Evolutionary conservation across 2,888 invertebrate genomes (phyloP).

Genomic region (Nectonema munidae): DNA sequence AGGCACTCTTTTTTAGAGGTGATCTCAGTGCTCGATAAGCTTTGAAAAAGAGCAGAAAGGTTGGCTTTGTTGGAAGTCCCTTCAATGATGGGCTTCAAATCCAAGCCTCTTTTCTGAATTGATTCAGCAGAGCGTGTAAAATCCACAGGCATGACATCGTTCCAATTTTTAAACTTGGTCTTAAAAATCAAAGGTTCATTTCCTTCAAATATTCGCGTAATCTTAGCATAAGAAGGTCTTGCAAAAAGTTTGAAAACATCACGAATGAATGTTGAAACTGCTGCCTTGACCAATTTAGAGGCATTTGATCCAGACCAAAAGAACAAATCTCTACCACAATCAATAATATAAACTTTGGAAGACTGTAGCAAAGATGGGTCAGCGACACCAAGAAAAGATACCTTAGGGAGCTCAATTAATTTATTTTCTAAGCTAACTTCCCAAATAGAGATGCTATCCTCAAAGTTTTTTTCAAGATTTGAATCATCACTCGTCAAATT

Average conservation of each 20-base stretch:
- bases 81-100: too few species aligned
- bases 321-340: slow-evolving; percentile 36
- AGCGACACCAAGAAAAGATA: too few species aligned
- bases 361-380: slow-evolving; percentile 48
- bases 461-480: too few species aligned
- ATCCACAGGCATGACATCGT: slow-evolving; percentile 91
- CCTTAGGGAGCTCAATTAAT: too few species aligned
- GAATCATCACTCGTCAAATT: too few species aligned
- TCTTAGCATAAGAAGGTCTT: slow-evolving; percentile 47
- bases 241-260: slow-evolving; percentile 34
- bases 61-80: too few species aligned
- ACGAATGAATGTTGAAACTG: slow-evolving; percentile 75
- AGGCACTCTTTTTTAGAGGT: too few species aligned
- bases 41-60: too few species aligned
- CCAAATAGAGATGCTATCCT: too few species aligned
- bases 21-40: too few species aligned
- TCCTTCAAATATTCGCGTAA: slow-evolving; percentile 65
- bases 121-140: slow-evolving; percentile 91
- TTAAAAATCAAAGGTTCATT: slow-evolving; percentile 42
- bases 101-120: slow-evolving; percentile 66
- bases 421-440: too few species aligned
- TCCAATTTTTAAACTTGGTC: slow-evolving; percentile 83
- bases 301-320: slow-evolving; percentile 68
- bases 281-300: slow-evolving; percentile 61
- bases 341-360: slow-evolving; percentile 72